Conservation (phyloP, 2,888 invertebrate genomes). For the Agrenia bidenticulata region DNA sequence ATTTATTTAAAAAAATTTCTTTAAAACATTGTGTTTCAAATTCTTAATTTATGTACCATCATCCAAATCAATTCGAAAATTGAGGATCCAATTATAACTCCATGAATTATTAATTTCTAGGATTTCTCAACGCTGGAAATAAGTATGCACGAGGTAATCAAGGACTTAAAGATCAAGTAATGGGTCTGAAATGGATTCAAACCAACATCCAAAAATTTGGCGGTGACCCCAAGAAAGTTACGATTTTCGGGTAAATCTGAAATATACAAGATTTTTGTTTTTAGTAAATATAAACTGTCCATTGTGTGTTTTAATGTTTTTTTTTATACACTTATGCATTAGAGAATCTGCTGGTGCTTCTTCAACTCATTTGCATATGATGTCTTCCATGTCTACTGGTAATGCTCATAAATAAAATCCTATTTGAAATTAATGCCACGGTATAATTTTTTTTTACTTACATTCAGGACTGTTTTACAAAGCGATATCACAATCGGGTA, state of each 20-base stretch:
- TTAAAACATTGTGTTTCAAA: too few species aligned
- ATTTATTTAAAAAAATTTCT: too few species aligned
- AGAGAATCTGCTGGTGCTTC: slow-evolving; percentile 27
- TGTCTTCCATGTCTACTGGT: slow-evolving; percentile 42
- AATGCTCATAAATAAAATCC: too few species aligned
- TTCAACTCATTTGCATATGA: slow-evolving; percentile 34
- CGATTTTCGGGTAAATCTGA: slow-evolving; percentile 23
- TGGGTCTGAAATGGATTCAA: slow-evolving; percentile 27
- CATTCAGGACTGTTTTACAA: slow-evolving; percentile 32
- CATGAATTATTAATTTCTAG: slow-evolving; percentile 21
- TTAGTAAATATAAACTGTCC: slow-evolving; percentile 8
- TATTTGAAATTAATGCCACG: too few species aligned
- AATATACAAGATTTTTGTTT: background rate
- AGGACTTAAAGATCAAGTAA: slow-evolving; percentile 37
- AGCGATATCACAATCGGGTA: slow-evolving; percentile 43
- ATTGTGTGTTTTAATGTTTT: too few species aligned
- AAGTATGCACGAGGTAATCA: slow-evolving; percentile 32
- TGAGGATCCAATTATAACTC: background rate
- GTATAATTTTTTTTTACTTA: background rate
- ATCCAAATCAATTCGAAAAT: too few species aligned
- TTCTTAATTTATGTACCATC: too few species aligned
- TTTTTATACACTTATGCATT: background rate
- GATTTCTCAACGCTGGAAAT: slow-evolving; percentile 43
- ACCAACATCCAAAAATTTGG: slow-evolving; percentile 33
- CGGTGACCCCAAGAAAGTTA: slow-evolving; percentile 29